Conservation (phyloP, 2,888 invertebrate species). For the Euplexia lucipara region DNA sequence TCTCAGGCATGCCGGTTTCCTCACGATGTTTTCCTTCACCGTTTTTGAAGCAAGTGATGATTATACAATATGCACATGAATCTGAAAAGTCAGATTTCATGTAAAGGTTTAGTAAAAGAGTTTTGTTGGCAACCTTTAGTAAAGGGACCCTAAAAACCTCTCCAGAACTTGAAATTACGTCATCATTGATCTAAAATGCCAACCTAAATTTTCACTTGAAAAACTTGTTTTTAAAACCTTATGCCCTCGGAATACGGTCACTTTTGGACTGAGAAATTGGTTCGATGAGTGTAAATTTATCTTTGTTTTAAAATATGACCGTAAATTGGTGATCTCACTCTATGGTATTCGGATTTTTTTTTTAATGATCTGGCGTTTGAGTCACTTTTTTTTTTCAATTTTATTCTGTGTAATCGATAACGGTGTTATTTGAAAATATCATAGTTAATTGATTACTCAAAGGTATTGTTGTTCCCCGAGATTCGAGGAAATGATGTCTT, state of each 20-base stretch:
- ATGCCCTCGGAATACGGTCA: conserved; percentile 21
- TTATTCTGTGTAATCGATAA: conserved; percentile 46
- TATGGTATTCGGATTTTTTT: conserved; percentile 51
- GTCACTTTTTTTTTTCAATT: conserved; percentile 37
- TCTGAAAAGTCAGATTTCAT: too few species aligned
- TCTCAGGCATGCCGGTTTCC: too few species aligned
- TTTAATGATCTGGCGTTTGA: conserved; percentile 34
- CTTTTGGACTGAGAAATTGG: conserved; percentile 8
- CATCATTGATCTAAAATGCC: conserved; percentile 29
- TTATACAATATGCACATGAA: too few species aligned
- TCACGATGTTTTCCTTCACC: too few species aligned
- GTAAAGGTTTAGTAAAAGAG: too few species aligned
- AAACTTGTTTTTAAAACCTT: conserved; percentile 24
- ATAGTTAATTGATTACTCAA: conserved; percentile 22
- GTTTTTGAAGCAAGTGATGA: too few species aligned
- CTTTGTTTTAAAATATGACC: conserved; percentile 41
- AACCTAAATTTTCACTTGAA: background rate
- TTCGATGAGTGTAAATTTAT: conserved; percentile 22
- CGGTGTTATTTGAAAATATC: conserved; percentile 35
- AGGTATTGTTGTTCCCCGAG: conserved; percentile 32
- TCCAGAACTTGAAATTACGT: too few species aligned
- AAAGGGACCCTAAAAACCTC: too few species aligned
- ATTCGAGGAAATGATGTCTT: conserved; percentile 2
- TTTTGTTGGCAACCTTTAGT: too few species aligned
- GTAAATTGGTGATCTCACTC: conserved; percentile 56